A percentile compares a stretch with the other conserved stretches of the same genome.
Evolutionary conservation across 1,140 invertebrate species (phyloP).

Genomic region (Saccostrea echinata): DNA sequence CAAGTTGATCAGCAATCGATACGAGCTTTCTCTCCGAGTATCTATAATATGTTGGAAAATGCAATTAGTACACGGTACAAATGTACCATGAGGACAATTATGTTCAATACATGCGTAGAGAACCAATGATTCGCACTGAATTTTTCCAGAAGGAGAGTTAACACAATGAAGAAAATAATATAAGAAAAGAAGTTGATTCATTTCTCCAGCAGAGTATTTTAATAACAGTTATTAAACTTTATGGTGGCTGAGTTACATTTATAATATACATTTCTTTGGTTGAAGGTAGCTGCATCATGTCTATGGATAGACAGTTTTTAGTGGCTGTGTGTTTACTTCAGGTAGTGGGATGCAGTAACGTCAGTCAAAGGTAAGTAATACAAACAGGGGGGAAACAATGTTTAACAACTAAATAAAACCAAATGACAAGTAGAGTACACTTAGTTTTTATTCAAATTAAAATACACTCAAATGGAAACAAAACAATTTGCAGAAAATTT

Average conservation of each 20-base stretch:
- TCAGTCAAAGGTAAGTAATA: neutral
- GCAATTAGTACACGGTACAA: neutral
- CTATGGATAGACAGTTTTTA: neutral
- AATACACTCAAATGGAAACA: too few species aligned
- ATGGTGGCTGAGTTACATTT: too few species aligned
- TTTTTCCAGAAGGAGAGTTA: neutral
- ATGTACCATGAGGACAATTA: neutral
- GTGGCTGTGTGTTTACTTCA: neutral
- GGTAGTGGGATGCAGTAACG: neutral
- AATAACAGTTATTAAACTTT: too few species aligned
- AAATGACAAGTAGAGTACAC: too few species aligned
- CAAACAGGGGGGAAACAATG: too few species aligned
- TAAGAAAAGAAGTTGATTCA: too few species aligned
- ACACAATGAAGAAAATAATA: too few species aligned
- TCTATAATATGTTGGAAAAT: neutral
- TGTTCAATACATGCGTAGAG: neutral
- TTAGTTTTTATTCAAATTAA: too few species aligned
- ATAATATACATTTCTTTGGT: too few species aligned
- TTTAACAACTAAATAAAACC: too few species aligned
- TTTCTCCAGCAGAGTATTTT: too few species aligned
- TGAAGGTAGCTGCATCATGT: neutral
- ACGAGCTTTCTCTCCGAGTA: neutral
- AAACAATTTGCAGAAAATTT: too few species aligned
- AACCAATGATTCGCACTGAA: neutral
- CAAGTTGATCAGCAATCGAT: neutral